These are phyloP conservation scores for Sinohyriopsis cumingii DNA, from an alignment of 2,888 invertebrate genomes.

Conservation along the genomic window DNA sequence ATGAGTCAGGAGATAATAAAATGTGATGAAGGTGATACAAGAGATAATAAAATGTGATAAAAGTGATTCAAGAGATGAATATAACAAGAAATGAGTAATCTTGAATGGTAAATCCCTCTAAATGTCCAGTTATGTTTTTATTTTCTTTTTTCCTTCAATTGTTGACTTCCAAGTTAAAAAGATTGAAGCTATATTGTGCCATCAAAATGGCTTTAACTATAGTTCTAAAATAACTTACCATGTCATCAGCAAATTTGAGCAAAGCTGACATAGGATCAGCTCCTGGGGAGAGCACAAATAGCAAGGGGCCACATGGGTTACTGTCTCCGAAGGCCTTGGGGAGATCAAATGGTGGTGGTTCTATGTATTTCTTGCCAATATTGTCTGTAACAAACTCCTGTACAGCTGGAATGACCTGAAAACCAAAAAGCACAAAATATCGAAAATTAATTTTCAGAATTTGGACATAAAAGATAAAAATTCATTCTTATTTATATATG, in stretches of 20 bases:
- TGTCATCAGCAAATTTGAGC: conserved; percentile 73
- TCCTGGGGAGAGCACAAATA: conserved; percentile 73
- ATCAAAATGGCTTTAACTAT: no score
- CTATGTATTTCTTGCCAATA: conserved; percentile 72
- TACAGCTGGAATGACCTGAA: conserved; percentile 70
- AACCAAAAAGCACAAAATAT: conserved; percentile 2
- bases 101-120: no score
- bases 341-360: conserved; percentile 74
- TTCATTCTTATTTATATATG: no score
- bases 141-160: no score
- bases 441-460: neutral
- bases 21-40: neutral
- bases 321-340: conserved; percentile 72
- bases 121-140: no score
- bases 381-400: conserved; percentile 72
- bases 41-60: neutral
- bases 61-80: no score
- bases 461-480: no score
- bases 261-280: conserved; percentile 73
- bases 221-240: conserved; percentile 49
- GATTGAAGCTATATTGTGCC: no score
- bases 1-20: no score
- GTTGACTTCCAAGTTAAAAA: no score
- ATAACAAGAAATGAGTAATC: no score
- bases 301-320: conserved; percentile 70